Conservation (phyloP, 2,888 invertebrate species). For the Myopa testacea region DNA sequence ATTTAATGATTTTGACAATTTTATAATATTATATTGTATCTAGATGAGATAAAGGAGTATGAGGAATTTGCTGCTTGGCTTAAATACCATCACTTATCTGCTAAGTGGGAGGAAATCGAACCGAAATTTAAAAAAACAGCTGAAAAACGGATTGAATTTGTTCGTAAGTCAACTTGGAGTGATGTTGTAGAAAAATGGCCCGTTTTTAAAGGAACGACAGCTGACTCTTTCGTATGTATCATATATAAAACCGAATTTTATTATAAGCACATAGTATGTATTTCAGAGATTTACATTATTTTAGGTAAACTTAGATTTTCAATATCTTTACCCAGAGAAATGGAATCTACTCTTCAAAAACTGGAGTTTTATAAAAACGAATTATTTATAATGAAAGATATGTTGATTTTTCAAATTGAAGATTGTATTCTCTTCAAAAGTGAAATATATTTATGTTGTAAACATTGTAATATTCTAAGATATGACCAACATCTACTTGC, state of each 20-base stretch:
- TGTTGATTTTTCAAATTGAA: too few relatives aligned
- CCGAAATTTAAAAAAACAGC: neutral
- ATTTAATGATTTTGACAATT: neutral
- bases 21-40: constrained; percentile 4
- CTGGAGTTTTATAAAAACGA: too few relatives aligned
- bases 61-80: constrained; percentile 13
- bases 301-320: neutral
- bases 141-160: constrained; percentile 1
- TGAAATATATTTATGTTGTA: neutral
- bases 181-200: neutral
- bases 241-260: too few relatives aligned
- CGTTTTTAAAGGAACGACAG: constrained; percentile 1
- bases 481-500: neutral
- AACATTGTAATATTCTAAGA: neutral
- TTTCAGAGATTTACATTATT: neutral
- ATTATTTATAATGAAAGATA: too few relatives aligned
- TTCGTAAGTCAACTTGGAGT: neutral
- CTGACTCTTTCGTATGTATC: neutral
- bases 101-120: constrained; percentile 3
- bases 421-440: too few relatives aligned
- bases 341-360: neutral
- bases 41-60: constrained; percentile 8
- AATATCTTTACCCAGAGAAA: constrained; percentile 9
- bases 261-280: neutral
- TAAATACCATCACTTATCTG: neutral